These are phyloP conservation scores for Oreochromis mossambicus DNA, from an alignment of 2,797 vertebrate genomes.

Conservation along the genomic window DNA sequence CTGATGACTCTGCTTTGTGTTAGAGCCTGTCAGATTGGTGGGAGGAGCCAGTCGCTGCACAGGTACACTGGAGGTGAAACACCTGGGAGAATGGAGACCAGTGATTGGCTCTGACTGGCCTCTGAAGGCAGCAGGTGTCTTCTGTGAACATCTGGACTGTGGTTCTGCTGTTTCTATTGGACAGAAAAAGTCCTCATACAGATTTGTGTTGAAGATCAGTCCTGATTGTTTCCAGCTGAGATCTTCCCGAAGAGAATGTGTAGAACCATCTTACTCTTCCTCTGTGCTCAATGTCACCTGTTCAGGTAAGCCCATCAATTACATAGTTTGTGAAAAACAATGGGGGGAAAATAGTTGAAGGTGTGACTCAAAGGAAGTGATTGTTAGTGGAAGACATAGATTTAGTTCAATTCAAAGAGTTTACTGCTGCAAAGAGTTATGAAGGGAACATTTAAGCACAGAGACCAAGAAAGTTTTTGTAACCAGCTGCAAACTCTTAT, in stretches of 20 bases:
- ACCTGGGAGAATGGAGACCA: neutral
- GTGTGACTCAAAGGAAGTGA: neutral
- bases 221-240: neutral
- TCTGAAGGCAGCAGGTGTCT: fast-evolving
- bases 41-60: neutral
- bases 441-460: neutral
- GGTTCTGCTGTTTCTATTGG: neutral
- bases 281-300: neutral
- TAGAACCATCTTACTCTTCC: neutral
- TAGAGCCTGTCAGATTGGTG: too few species aligned
- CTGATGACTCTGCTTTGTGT: too few species aligned
- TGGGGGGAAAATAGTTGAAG: fast-evolving
- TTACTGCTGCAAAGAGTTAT: neutral
- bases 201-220: neutral
- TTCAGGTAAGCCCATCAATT: neutral
- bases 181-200: neutral
- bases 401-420: neutral
- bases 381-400: neutral
- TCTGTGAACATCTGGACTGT: neutral
- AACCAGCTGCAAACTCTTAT: neutral
- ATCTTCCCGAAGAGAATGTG: neutral
- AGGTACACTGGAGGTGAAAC: neutral
- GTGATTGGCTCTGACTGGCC: neutral
- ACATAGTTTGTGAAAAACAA: neutral
- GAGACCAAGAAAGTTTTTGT: neutral